phyloP scores from a whole-genome alignment of 2,113 vertebrate species.

The Agapornis roseicollis region DNA sequence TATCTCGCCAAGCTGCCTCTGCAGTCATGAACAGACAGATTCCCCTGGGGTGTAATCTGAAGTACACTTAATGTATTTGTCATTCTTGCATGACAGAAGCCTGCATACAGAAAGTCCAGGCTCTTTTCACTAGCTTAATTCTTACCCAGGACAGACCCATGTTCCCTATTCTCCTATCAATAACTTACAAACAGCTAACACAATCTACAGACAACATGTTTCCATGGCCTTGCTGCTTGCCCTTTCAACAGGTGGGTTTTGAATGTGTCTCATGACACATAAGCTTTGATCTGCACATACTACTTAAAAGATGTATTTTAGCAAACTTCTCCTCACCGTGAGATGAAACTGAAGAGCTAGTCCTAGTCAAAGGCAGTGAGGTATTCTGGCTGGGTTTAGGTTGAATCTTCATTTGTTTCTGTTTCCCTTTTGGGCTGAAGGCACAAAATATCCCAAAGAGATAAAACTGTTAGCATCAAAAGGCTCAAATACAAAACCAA shows the following conservation, averaged over 20 bases:
- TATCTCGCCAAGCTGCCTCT: not conserved
- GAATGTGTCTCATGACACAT: not conserved
- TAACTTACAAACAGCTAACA: not conserved
- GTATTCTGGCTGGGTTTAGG: slow-evolving; percentile 83
- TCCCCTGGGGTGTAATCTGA: not conserved
- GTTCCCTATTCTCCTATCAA: not conserved
- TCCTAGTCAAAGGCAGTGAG: slow-evolving; percentile 81
- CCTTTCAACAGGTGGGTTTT: not conserved
- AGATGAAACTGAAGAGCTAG: slow-evolving; percentile 80
- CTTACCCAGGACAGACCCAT: not conserved
- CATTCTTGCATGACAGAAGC: not conserved
- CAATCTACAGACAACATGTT: not conserved
- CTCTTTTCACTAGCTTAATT: not conserved
- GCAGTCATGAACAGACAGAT: not conserved
- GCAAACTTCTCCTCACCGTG: slow-evolving; percentile 76
- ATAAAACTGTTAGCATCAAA: not conserved
- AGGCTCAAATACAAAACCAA: not conserved
- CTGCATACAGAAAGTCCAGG: not conserved
- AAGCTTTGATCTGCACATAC: not conserved
- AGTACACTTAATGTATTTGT: not conserved
- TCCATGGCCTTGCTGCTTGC: not conserved
- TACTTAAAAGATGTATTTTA: not conserved
- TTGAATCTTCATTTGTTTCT: slow-evolving; percentile 84
- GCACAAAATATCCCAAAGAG: slow-evolving; percentile 30
- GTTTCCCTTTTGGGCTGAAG: slow-evolving; percentile 88